phyloP scores from a whole-genome alignment of 1,140 invertebrate species.

The Callitettix versicolor region DNA sequence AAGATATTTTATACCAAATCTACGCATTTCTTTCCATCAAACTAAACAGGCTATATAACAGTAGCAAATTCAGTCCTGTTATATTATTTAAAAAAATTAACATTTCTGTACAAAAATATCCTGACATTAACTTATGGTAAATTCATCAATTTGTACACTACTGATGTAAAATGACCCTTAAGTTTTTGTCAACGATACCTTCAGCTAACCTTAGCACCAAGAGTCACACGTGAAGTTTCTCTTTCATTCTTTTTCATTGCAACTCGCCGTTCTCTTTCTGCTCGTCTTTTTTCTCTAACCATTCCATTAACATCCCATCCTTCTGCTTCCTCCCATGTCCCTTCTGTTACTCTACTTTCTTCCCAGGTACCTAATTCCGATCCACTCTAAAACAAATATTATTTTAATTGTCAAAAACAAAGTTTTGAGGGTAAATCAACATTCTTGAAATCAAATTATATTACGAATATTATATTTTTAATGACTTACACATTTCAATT shows the following conservation, averaged over 20 bases:
- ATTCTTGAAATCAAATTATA: neutral
- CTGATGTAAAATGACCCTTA: no score
- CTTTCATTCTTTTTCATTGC: neutral
- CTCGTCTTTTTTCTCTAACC: slow-evolving; percentile 6
- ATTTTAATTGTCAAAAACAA: neutral
- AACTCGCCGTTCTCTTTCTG: slow-evolving; percentile 1
- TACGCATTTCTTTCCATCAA: no score
- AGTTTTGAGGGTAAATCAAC: neutral
- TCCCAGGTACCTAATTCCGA: slow-evolving; percentile 9
- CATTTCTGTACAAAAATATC: no score
- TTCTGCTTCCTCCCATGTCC: slow-evolving; percentile 5
- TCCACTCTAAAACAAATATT: neutral
- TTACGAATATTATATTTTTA: no score
- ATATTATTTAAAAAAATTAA: no score
- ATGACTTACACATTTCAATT: no score
- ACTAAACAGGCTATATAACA: no score
- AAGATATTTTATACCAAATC: no score
- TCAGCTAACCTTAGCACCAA: slow-evolving; percentile 9
- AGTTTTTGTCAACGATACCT: no score
- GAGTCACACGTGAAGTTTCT: neutral
- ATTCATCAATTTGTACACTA: no score
- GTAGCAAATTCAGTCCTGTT: no score
- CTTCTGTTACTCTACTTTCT: neutral
- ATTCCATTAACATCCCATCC: neutral
- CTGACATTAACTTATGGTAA: no score